These are phyloP conservation scores for Eledone cirrhosa DNA, from an alignment of 2,888 invertebrate species.

Conservation along the genomic window DNA sequence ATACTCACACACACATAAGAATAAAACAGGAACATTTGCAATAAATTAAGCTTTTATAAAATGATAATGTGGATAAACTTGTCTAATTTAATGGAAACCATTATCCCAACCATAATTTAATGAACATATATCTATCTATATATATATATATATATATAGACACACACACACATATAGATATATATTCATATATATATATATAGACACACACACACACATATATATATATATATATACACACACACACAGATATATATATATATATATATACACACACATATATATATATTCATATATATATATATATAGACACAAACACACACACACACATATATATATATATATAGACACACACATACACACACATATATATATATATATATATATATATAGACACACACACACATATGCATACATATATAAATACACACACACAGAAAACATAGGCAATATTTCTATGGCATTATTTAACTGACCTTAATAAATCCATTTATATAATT, in stretches of 20 bases:
- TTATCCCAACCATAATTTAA: background rate
- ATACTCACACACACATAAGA: no score
- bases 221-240: slow-evolving; percentile 2
- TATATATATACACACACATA: background rate
- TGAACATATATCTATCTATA: background rate
- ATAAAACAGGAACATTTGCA: no score
- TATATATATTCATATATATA: background rate
- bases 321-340: background rate
- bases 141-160: background rate
- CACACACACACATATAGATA: background rate
- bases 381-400: background rate
- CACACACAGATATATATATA: background rate
- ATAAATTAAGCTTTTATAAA: no score
- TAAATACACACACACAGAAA: background rate
- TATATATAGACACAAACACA: no score
- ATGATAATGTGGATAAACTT: no score
- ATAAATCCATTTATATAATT: no score
- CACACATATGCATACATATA: background rate
- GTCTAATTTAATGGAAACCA: no score
- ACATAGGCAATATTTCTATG: background rate
- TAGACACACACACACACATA: background rate
- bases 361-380: background rate
- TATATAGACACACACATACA: background rate
- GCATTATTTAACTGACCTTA: no score
- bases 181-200: no score